A percentile compares a stretch with the other conserved stretches of the same genome.
These are phyloP conservation scores for Sialia sialis DNA, from an alignment of 2,113 vertebrate species.

Conservation along the genomic window DNA sequence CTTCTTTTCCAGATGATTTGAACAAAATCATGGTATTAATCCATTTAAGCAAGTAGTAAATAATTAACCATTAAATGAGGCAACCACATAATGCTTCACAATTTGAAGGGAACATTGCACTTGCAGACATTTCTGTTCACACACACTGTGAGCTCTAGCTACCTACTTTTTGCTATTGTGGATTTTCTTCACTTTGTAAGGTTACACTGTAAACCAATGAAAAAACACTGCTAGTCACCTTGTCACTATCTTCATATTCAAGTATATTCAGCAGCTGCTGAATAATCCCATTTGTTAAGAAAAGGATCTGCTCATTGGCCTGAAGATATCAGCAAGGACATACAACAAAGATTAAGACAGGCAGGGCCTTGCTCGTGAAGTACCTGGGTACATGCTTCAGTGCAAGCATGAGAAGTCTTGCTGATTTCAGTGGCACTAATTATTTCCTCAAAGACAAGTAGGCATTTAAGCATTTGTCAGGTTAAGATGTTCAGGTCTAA, in stretches of 20 bases:
- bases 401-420: background rate
- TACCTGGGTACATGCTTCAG: background rate
- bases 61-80: background rate
- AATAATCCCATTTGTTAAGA: background rate
- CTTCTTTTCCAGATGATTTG: background rate
- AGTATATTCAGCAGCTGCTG: background rate
- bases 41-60: background rate
- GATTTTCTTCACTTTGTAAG: background rate
- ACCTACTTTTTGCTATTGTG: background rate
- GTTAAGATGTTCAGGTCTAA: background rate
- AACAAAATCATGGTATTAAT: background rate
- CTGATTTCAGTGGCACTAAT: background rate
- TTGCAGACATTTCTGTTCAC: background rate
- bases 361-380: background rate
- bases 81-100: background rate
- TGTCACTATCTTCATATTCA: background rate
- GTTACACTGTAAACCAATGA: background rate
- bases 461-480: background rate
- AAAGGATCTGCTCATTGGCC: background rate
- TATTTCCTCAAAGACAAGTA: background rate
- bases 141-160: background rate
- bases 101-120: constrained; percentile 35
- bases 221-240: background rate
- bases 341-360: background rate
- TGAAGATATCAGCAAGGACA: background rate